phyloP scores from a whole-genome alignment of 2,888 invertebrate species.

The Athrips mouffetella region DNA sequence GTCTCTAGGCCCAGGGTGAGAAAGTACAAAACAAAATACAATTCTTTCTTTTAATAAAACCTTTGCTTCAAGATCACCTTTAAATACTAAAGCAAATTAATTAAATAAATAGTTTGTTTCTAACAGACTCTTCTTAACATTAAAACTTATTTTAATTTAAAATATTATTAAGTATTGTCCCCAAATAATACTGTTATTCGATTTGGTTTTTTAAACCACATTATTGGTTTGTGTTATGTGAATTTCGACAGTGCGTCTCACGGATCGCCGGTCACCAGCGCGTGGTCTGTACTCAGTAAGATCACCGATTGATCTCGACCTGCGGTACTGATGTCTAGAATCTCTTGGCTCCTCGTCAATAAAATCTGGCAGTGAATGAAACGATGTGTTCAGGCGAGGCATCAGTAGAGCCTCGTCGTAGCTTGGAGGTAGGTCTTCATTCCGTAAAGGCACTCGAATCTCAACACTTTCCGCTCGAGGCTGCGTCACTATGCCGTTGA shows the following conservation, averaged over 20 bases:
- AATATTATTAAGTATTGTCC: background rate
- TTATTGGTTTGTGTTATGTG: conserved; percentile 28
- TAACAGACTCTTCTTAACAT: background rate
- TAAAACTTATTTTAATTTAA: background rate
- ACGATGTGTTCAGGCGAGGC: conserved; percentile 82
- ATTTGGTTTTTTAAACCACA: conserved; percentile 19
- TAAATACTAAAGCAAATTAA: too few relatives aligned
- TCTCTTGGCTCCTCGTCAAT: conserved; percentile 56
- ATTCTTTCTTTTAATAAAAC: too few relatives aligned
- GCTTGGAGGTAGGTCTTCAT: conserved; percentile 79
- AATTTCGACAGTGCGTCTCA: conserved; percentile 46
- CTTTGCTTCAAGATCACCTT: too few relatives aligned
- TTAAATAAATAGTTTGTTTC: too few relatives aligned
- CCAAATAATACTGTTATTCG: background rate
- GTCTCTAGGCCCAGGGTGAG: too few relatives aligned
- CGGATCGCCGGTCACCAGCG: conserved; percentile 54
- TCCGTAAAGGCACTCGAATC: conserved; percentile 51
- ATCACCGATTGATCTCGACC: conserved; percentile 71
- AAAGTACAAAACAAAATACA: too few relatives aligned
- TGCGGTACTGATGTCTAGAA: conserved; percentile 42
- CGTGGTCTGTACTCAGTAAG: conserved; percentile 57
- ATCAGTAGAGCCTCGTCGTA: conserved; percentile 87
- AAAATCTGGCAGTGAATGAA: conserved; percentile 76
- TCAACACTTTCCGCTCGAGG: conserved; percentile 51
- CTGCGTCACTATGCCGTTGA: conserved; percentile 42